These are phyloP conservation scores for Coreius guichenoti DNA, from an alignment of 2,797 vertebrate genomes.

Conservation along the genomic window DNA sequence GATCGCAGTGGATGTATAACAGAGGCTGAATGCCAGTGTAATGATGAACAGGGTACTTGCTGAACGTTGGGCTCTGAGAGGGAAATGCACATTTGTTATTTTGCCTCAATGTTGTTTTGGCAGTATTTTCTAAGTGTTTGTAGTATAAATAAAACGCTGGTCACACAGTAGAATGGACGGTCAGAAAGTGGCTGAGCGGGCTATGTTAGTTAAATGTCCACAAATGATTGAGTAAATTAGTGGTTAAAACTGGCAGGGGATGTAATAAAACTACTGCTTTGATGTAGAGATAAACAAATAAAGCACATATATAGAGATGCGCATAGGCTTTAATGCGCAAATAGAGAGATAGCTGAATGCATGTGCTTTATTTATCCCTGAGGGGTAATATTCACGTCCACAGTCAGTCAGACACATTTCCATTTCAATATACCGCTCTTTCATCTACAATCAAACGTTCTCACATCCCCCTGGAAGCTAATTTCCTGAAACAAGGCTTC, in stretches of 20 bases:
- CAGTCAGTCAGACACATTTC: constrained; percentile 23
- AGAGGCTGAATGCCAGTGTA: constrained; percentile 35
- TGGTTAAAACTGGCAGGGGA: background rate
- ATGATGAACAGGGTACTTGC: constrained; percentile 27
- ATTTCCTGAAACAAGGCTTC: constrained; percentile 43
- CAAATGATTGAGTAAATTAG: constrained; percentile 27
- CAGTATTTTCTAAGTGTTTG: constrained; percentile 38
- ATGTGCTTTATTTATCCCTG: constrained; percentile 25
- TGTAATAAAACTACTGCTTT: constrained; percentile 7
- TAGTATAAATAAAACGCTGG: constrained; percentile 35
- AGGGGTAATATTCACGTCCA: constrained; percentile 20
- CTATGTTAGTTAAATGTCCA: background rate
- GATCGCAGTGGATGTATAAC: constrained; percentile 32
- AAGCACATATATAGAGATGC: background rate
- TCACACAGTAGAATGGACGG: background rate
- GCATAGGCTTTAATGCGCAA: constrained; percentile 13
- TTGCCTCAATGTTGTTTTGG: constrained; percentile 45
- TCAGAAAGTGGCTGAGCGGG: background rate
- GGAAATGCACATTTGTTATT: constrained; percentile 38
- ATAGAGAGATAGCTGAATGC: constrained; percentile 24
- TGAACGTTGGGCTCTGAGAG: constrained; percentile 1
- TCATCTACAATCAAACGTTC: constrained; percentile 34
- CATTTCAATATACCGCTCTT: constrained; percentile 34
- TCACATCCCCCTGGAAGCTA: constrained; percentile 35
- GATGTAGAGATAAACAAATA: constrained; percentile 29